A percentile compares a stretch with the other conserved stretches of the same genome.
Evolutionary conservation across 2,113 vertebrate species (phyloP).

Genomic region (Macaca nemestrina): DNA sequence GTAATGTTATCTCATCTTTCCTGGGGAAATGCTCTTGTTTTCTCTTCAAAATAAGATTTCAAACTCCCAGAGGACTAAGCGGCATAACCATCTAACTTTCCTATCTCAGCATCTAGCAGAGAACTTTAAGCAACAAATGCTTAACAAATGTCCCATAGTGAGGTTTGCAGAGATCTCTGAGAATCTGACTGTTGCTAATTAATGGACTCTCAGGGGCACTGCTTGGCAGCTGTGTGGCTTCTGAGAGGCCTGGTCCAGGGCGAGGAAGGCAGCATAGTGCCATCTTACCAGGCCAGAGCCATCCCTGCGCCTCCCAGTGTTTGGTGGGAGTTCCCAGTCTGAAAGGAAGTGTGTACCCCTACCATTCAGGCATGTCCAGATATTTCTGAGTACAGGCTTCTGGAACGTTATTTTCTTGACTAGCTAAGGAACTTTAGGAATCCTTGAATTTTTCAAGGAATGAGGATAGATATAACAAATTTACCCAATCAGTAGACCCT

Average conservation of each 20-base stretch:
- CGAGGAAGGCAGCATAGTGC: background rate
- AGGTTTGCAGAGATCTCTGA: background rate
- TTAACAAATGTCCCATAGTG: background rate
- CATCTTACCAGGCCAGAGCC: background rate
- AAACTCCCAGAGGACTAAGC: background rate
- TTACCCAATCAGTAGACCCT: background rate
- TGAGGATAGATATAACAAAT: background rate
- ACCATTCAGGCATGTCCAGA: background rate
- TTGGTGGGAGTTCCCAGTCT: background rate
- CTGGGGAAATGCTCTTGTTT: conserved; percentile 10
- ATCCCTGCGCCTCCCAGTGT: rapidly evolving
- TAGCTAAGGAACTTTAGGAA: background rate
- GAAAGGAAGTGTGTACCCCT: background rate
- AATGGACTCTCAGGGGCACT: background rate
- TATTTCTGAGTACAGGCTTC: background rate
- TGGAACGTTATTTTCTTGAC: background rate
- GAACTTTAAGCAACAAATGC: background rate
- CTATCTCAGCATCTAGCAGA: background rate
- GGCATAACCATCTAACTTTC: too few species aligned
- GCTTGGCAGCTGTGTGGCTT: background rate
- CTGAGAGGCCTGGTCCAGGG: background rate
- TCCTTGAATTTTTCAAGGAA: background rate
- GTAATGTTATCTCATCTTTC: background rate
- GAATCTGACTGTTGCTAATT: background rate
- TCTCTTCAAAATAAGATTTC: conserved; percentile 3